Percentiles rank a stretch among this genome's conserved stretches.
Evolutionary conservation across 2,888 invertebrate genomes (phyloP).

Genomic region (Lomographa bimaculata): DNA sequence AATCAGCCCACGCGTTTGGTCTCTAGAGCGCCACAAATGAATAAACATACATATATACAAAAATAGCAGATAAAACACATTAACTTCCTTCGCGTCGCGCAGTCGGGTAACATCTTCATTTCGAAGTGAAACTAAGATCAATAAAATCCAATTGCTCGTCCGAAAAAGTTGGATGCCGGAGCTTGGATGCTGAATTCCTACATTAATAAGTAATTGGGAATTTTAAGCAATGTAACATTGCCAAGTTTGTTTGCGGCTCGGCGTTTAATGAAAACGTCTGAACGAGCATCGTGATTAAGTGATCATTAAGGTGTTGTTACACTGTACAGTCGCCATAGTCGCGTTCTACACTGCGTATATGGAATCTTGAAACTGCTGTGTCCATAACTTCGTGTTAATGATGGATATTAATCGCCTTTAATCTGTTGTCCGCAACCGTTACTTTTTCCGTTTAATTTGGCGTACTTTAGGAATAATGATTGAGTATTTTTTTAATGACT

Average conservation of each 20-base stretch:
- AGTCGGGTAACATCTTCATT: constrained; percentile 10
- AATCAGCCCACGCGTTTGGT: too few relatives aligned
- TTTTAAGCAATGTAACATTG: constrained; percentile 43
- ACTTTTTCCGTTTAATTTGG: constrained; percentile 1
- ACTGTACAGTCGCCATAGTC: constrained; percentile 41
- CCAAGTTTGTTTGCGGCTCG: constrained; percentile 38
- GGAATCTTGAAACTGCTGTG: constrained; percentile 53
- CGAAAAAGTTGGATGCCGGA: constrained; percentile 8
- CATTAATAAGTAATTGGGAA: constrained; percentile 37
- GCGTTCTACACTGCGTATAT: constrained; percentile 42
- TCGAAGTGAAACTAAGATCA: constrained; percentile 19
- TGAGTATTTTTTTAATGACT: too few relatives aligned
- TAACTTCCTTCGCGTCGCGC: too few relatives aligned
- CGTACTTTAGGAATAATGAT: too few relatives aligned
- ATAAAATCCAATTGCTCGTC: constrained; percentile 23
- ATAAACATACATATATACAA: too few relatives aligned
- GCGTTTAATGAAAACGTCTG: constrained; percentile 53
- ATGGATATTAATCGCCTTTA: constrained; percentile 55
- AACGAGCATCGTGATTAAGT: constrained; percentile 56
- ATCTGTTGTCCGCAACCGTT: constrained; percentile 40
- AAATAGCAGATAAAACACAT: too few relatives aligned
- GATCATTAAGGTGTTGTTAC: constrained; percentile 65
- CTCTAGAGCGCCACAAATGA: too few relatives aligned
- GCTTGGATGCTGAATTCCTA: constrained; percentile 11
- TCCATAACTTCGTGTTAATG: constrained; percentile 51